phyloP scores from a whole-genome alignment of 2,113 vertebrate genomes.

The Scopus umbretta region DNA sequence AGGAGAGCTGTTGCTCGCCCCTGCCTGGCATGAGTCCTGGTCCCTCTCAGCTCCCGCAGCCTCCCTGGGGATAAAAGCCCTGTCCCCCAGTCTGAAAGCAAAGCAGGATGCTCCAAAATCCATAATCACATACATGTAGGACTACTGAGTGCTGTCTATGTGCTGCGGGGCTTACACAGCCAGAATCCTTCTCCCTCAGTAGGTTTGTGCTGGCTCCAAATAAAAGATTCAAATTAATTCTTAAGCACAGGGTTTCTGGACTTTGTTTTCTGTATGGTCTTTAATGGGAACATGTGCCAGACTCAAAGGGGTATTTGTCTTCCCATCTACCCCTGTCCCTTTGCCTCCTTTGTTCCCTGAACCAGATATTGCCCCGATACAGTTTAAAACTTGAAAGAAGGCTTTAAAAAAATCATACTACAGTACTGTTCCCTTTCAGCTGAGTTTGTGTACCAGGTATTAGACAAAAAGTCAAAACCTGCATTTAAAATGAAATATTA shows the following conservation, averaged over 20 bases:
- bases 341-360: background rate
- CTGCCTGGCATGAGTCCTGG: background rate
- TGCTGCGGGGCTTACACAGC: background rate
- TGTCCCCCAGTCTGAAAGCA: fast-evolving
- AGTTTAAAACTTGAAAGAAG: background rate
- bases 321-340: background rate
- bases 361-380: background rate
- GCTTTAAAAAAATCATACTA: background rate
- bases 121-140: fast-evolving
- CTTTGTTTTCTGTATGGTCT: background rate
- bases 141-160: background rate
- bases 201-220: background rate
- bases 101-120: background rate
- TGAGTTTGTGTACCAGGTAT: background rate
- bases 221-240: background rate
- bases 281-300: background rate
- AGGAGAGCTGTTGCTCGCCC: background rate
- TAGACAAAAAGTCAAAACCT: background rate
- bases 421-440: background rate
- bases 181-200: background rate
- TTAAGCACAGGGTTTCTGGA: background rate
- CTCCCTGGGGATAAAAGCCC: background rate
- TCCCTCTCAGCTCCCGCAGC: background rate
- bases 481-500: background rate
- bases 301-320: background rate